Conservation (phyloP, 53 echinoderm and acorn worm species). For the Luidia sarsii region DNA sequence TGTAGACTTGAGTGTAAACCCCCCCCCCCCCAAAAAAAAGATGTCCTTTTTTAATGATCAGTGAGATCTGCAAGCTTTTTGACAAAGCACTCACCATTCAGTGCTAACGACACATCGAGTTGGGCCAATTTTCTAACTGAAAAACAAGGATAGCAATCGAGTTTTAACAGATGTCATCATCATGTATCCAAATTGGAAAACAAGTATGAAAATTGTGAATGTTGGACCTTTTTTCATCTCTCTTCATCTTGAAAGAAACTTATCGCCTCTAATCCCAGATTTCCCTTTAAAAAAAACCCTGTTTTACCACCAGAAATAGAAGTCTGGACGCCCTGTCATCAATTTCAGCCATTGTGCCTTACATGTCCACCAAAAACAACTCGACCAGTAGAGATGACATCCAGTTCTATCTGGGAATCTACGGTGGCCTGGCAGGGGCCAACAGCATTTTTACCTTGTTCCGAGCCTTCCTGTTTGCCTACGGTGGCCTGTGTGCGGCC, state of each 20-base stretch:
- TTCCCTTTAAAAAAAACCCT: no score
- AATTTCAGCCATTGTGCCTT: neutral
- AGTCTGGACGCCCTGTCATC: neutral
- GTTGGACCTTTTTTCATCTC: neutral
- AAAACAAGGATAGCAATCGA: no score
- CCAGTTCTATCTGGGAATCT: slow-evolving; percentile 84
- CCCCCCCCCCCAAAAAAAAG: no score
- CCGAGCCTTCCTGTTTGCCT: slow-evolving; percentile 96
- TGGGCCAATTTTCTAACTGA: no score
- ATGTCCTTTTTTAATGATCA: no score
- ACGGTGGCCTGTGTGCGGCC: slow-evolving; percentile 90
- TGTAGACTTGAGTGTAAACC: no score
- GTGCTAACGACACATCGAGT: no score
- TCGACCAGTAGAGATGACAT: slow-evolving; percentile 53
- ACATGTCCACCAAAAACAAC: slow-evolving; percentile 11
- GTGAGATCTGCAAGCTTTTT: no score
- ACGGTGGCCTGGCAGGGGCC: slow-evolving; percentile 86
- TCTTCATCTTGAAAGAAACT: neutral
- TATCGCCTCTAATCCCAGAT: no score
- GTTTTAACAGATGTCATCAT: no score
- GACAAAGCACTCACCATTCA: no score
- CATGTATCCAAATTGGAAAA: neutral
- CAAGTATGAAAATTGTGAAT: neutral
- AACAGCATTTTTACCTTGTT: slow-evolving; percentile 90
- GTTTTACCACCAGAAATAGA: neutral